Evolutionary conservation across 2,797 vertebrate species (phyloP), one percentile per base, ranked within the genome.

Genomic region (Bradypodion ventrale): DNA sequence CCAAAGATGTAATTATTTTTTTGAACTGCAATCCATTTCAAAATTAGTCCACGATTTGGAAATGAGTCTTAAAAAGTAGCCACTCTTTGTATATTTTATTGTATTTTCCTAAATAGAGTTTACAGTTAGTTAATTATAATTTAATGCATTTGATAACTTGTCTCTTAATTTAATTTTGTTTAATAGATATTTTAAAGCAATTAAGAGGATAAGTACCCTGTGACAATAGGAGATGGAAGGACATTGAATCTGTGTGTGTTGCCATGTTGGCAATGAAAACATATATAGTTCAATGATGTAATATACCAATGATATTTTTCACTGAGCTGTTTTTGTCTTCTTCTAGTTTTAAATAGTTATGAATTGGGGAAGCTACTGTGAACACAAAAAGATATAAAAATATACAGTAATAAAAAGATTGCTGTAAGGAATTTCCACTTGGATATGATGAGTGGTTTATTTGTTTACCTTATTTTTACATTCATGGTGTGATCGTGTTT

Each of bases 11-110:
- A 59, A 62, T 75, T 72, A 84, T 88, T 79, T 75, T 82, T 82
- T 85, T 89, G 89, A 90, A 79, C 46, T 89, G 88, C 69, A 85
- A 82, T 87, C 80, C 40, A 10, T 35, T 56, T 83, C 68, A 69
- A 63, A 83, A 37, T 89, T 90, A 87, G n/a, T 89, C 59, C 73
- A 93, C 0, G 85, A 77, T 88, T 83, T 86, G 72, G 40, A 37
- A 85, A 80, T 87, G 78, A 82, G 29, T 85, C 40, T 65, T 82
- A 75, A 62, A 0, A 0, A 73, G 21, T 0, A 0, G 23, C 42
- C n/a, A 82, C 7, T 49, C 52, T 90, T 60, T 65, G 49, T 12
- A 89, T 85, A 8, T 21, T 87, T 42, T 85, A 56, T 85, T 87
- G 60, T 78, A 73, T 77, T 56, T 88, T 83, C 87, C 83, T 90